Evolutionary conservation across 2,113 vertebrate genomes (phyloP).

Genomic region (Cricetomys ansorgei): DNA sequence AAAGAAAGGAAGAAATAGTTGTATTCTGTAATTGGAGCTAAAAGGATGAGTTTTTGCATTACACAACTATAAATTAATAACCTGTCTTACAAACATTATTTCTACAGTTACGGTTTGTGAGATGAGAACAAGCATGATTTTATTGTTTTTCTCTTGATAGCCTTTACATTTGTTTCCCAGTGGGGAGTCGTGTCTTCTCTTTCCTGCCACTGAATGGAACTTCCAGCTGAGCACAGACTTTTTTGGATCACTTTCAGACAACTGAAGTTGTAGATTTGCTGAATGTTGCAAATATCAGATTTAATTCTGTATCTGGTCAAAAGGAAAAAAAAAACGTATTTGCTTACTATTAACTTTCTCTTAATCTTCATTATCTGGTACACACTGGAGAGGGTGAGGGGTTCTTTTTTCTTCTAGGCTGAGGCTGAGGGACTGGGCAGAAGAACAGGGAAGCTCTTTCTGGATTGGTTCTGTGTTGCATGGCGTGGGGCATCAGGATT

Average conservation of each 20-base stretch:
- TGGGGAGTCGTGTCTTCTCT: neutral
- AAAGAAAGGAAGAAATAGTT: too few species aligned
- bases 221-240: neutral
- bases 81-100: neutral
- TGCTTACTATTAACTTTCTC: neutral
- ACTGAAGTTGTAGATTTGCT: neutral
- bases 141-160: slow-evolving; percentile 5
- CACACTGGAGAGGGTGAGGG: neutral
- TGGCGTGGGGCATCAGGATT: neutral
- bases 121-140: neutral
- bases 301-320: neutral
- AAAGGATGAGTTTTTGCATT: neutral
- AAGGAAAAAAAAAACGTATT: neutral
- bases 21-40: neutral
- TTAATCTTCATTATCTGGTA: neutral
- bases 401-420: neutral
- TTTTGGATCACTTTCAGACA: slow-evolving; percentile 15
- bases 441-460: neutral
- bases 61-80: neutral
- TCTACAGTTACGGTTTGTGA: neutral
- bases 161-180: neutral
- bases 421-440: neutral
- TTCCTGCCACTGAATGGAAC: neutral
- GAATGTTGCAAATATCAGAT: neutral
- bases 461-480: neutral